Conservation (phyloP, 2,888 invertebrate genomes). For the Dorcus parallelipipedus region DNA sequence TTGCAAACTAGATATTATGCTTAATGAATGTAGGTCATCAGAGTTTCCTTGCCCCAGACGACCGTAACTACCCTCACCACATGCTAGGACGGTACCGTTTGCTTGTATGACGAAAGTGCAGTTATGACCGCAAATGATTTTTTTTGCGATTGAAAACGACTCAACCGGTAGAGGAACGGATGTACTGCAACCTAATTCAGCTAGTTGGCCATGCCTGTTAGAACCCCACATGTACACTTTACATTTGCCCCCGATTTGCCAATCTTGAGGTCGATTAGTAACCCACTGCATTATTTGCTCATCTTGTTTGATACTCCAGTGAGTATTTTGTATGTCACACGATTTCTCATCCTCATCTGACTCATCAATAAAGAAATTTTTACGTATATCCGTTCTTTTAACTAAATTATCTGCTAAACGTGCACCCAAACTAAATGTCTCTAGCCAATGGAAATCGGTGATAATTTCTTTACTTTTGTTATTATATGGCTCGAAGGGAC, state of each 20-base stretch:
- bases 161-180: constrained; percentile 48
- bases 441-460: constrained; percentile 58
- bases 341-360: constrained; percentile 8
- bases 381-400: constrained; percentile 50
- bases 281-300: constrained; percentile 62
- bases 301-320: constrained; percentile 58
- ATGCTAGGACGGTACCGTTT: constrained; percentile 60
- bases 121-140: constrained; percentile 64
- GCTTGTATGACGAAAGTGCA: constrained; percentile 62
- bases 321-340: constrained; percentile 46
- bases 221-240: constrained; percentile 57
- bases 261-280: constrained; percentile 59
- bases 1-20: constrained; percentile 58
- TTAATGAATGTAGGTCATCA: constrained; percentile 58
- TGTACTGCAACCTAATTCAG: constrained; percentile 48
- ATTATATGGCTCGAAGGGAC: constrained; percentile 51
- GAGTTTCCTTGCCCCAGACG: constrained; percentile 62
- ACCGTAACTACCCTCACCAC: constrained; percentile 65
- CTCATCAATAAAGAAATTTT: constrained; percentile 38
- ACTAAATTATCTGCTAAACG: constrained; percentile 56
- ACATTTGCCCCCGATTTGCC: constrained; percentile 63
- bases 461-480: constrained; percentile 41
- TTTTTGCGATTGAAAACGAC: constrained; percentile 52
- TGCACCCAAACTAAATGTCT: constrained; percentile 54
- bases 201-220: constrained; percentile 62